Conservation (phyloP, 2,888 invertebrate species). For the Acrocyrtus sp. region DNA sequence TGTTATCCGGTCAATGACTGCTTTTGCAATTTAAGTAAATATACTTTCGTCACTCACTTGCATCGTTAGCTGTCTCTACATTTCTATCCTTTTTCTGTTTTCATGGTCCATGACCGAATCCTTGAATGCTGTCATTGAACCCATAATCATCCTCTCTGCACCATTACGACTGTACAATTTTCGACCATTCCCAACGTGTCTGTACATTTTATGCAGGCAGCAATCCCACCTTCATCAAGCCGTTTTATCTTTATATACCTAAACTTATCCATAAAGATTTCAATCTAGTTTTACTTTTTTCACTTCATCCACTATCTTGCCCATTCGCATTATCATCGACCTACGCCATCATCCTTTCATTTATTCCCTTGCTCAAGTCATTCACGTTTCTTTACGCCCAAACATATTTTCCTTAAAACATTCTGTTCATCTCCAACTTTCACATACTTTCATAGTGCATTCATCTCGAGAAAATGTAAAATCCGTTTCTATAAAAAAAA, state of each 20-base stretch:
- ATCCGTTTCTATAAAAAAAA: no score
- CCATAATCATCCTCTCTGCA: not conserved
- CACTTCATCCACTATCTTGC: not conserved
- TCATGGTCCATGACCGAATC: not conserved
- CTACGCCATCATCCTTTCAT: not conserved
- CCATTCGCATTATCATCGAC: no score
- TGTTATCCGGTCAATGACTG: not conserved
- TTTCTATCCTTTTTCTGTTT: no score
- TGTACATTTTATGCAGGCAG: not conserved
- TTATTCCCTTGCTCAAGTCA: not conserved
- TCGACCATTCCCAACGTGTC: no score
- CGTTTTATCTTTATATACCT: not conserved
- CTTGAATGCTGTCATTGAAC: not conserved
- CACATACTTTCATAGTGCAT: not conserved
- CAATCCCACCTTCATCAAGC: not conserved
- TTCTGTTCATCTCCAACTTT: not conserved
- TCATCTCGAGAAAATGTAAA: no score
- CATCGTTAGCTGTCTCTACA: no score
- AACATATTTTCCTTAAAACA: not conserved
- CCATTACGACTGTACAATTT: not conserved
- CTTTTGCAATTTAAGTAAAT: not conserved
- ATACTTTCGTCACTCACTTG: no score
- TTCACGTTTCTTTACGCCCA: not conserved
- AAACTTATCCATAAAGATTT: conserved; percentile 6
- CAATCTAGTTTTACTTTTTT: not conserved